Conservation (phyloP, 2,113 vertebrate species). For the Cyanoderma ruficeps region DNA sequence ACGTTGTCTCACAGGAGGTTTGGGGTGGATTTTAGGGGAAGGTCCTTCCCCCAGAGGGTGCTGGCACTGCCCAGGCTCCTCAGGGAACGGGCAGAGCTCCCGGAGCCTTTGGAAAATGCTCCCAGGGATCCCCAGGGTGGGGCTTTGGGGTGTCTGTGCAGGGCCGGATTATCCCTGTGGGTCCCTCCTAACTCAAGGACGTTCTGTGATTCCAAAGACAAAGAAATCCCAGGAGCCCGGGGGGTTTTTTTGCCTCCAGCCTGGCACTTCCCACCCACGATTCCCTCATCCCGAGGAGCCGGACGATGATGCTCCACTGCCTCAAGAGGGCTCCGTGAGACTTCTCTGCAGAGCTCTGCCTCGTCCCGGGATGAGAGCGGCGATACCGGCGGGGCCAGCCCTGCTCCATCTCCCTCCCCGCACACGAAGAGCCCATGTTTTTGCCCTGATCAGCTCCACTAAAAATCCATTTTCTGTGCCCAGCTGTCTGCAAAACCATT, state of each 20-base stretch:
- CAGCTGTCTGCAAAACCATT: background rate
- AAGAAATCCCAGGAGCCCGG: background rate
- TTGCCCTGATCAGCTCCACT: background rate
- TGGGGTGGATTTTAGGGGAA: rapidly evolving
- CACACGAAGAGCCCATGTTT: background rate
- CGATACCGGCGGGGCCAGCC: background rate
- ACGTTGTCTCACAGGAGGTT: background rate
- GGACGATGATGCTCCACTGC: background rate
- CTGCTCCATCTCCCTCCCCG: background rate
- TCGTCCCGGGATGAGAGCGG: background rate
- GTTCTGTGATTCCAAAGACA: background rate
- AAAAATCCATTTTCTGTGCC: background rate
- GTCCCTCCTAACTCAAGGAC: background rate
- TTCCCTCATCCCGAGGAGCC: background rate
- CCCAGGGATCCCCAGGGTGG: background rate
- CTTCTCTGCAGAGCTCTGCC: background rate
- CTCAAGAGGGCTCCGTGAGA: conserved; percentile 56
- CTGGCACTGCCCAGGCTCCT: background rate
- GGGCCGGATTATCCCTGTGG: background rate
- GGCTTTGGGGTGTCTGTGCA: background rate
- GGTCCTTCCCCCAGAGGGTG: background rate
- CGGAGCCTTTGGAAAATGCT: background rate
- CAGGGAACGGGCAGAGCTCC: background rate
- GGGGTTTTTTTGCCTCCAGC: background rate
- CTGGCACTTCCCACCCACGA: background rate